Base-by-base conservation (phyloP, 1,140 invertebrate species). In the Euwallacea fornicatus region DNA sequence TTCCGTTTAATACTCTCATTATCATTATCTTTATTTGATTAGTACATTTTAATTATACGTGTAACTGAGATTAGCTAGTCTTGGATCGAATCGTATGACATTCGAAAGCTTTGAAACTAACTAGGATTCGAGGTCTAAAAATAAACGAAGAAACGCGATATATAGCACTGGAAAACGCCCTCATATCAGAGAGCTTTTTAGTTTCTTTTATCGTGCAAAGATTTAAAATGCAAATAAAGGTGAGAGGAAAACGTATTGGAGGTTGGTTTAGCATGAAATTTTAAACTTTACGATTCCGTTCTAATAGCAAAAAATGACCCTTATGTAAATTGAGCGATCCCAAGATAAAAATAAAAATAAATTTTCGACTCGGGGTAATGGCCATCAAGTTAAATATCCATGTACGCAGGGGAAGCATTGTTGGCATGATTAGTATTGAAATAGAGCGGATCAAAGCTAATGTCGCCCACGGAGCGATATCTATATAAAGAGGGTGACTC, bases 391-490 rank as follows among this genome's bases (percentile, higher is more conserved):
- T 66, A 66, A 66, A 56, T 55, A 21, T 53, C 46, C 46, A 55
- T 43, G 53, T 66, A 56, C 56, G 15, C 10, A 10, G 43, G 46
- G 46, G 56, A 66, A 66, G 50, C 53, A 42, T 66, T 66, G 66
- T 61, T 47, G 41, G 47, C 15, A 61, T 60, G 44, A 63, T 69
- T 69, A 69, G 58, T 69, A 69, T 69, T 44, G 58, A 69, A 69
- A 69, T 69, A 69, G 60, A 54, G 16, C 44, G 53, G 53, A 63
- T 71, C 61, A 65, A 64, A 71, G 42, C 44, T 71, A 64, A 63
- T 71, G 55, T 71, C 54, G 47, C 6, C n/a, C 4, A 54, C 42
- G 44, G 41, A 70, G 10, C 50, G 53, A 65, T 64, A 71, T 47
- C 60, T 63, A 63, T 70, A 64, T 55, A 64, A 15, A 63, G 61